These are phyloP conservation scores for Centropus unirufus DNA, from an alignment of 2,113 vertebrate genomes.

Conservation along the genomic window DNA sequence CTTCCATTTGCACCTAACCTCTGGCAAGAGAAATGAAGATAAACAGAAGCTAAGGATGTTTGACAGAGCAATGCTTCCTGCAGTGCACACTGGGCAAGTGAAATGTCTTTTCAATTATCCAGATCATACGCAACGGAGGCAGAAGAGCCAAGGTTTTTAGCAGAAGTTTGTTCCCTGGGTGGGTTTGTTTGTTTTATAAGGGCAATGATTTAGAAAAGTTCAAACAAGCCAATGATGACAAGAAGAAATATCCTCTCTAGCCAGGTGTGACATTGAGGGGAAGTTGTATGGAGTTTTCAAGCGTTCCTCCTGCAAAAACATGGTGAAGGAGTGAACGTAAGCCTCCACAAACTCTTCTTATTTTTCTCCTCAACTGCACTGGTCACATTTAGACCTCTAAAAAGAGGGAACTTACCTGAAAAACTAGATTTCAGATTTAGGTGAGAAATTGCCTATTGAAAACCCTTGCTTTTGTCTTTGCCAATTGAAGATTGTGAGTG, in stretches of 20 bases:
- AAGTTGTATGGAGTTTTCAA: not conserved
- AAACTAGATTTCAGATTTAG: fast-evolving
- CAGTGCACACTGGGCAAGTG: too few species aligned
- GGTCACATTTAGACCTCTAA: not conserved
- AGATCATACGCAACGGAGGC: not conserved
- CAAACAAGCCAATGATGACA: too few species aligned
- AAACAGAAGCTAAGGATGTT: too few species aligned
- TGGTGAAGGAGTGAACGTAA: not conserved
- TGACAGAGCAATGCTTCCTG: not conserved
- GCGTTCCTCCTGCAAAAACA: not conserved
- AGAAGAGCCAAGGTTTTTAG: not conserved
- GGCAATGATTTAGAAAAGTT: not conserved
- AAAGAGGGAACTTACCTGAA: not conserved
- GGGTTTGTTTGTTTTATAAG: not conserved
- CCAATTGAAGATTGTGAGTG: not conserved
- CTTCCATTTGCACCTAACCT: not conserved
- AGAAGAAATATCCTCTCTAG: not conserved
- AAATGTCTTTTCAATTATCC: not conserved
- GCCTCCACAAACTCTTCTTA: not conserved
- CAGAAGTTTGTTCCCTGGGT: not conserved
- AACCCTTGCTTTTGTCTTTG: not conserved
- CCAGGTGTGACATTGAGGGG: not conserved
- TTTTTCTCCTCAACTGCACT: not conserved
- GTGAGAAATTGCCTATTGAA: not conserved
- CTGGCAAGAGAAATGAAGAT: not conserved